Evolutionary conservation across 2,888 invertebrate species (phyloP).

Genomic region (Acrocyrtus sp.): DNA sequence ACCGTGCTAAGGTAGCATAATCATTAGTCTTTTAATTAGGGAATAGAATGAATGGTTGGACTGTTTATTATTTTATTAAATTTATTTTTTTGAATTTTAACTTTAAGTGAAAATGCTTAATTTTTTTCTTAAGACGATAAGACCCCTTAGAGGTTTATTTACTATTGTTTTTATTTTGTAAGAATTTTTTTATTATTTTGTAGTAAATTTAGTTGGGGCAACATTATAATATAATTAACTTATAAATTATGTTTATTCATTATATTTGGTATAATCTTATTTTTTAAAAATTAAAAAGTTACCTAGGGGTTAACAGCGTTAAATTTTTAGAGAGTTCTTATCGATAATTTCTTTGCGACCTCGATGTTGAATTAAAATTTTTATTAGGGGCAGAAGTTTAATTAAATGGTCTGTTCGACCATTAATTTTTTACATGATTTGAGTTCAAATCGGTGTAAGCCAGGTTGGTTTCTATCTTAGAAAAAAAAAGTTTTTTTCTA

Average conservation of each 20-base stretch:
- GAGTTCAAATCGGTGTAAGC: conserved; percentile 88
- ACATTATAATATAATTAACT: conserved; percentile 73
- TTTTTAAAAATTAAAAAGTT: conserved; percentile 72
- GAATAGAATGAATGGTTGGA: conserved; percentile 82
- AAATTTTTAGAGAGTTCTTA: conserved; percentile 80
- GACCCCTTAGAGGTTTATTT: conserved; percentile 80
- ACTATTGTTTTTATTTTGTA: too few species aligned
- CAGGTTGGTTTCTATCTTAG: conserved; percentile 87
- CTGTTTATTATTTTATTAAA: conserved; percentile 72
- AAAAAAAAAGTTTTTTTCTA: conserved; percentile 72
- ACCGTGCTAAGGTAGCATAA: conserved; percentile 86
- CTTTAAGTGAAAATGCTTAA: conserved; percentile 76
- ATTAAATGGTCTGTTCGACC: conserved; percentile 60
- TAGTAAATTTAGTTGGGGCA: conserved; percentile 74
- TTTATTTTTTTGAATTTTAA: conserved; percentile 70
- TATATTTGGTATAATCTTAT: conserved; percentile 65
- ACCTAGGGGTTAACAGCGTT: conserved; percentile 87
- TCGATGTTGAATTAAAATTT: conserved; percentile 88
- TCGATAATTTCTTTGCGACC: conserved; percentile 82
- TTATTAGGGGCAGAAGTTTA: conserved; percentile 75
- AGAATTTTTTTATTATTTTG: conserved; percentile 64
- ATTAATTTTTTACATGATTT: conserved; percentile 87
- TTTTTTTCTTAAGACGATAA: conserved; percentile 77
- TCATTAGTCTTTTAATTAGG: conserved; percentile 82
- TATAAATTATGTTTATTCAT: conserved; percentile 65